Conservation (phyloP, 2,888 invertebrate genomes). For the Lasius platythorax region DNA sequence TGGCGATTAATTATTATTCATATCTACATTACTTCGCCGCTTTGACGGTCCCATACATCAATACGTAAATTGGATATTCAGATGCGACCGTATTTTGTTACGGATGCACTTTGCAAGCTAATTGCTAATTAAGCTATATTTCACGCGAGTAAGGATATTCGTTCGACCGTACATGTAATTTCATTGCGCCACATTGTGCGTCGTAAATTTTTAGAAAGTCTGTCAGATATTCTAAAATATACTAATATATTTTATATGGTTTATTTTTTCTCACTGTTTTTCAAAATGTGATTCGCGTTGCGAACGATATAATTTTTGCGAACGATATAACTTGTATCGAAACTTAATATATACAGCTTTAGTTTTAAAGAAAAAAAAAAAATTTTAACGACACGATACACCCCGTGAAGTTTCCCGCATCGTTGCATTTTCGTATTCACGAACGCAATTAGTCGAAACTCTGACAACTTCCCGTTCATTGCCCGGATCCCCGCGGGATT, state of each 20-base stretch:
- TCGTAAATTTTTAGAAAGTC: slow-evolving; percentile 18
- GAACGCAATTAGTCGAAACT: slow-evolving; percentile 47
- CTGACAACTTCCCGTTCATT: slow-evolving; percentile 43
- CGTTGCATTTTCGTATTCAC: slow-evolving; percentile 39
- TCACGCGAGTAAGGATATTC: slow-evolving; percentile 27
- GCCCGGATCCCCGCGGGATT: slow-evolving; percentile 39
- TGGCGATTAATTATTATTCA: slow-evolving; percentile 79
- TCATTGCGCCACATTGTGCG: slow-evolving; percentile 29
- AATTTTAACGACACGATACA: not conserved
- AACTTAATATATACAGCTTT: not conserved
- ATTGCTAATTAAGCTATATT: slow-evolving; percentile 56
- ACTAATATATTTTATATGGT: not conserved
- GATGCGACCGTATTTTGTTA: slow-evolving; percentile 55
- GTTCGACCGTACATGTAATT: slow-evolving; percentile 39
- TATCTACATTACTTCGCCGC: slow-evolving; percentile 60
- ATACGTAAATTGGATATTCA: slow-evolving; percentile 64
- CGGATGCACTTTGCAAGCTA: slow-evolving; percentile 56
- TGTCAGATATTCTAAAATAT: slow-evolving; percentile 4
- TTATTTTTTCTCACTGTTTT: not conserved
- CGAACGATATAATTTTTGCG: not conserved
- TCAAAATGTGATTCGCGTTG: not conserved
- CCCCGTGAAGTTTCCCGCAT: slow-evolving; percentile 16
- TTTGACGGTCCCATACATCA: slow-evolving; percentile 42
- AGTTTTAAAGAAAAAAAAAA: not conserved
- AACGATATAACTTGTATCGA: not conserved